Evolutionary conservation across 2,113 vertebrate species (phyloP).

Genomic region (Oncorhynchus keta): DNA sequence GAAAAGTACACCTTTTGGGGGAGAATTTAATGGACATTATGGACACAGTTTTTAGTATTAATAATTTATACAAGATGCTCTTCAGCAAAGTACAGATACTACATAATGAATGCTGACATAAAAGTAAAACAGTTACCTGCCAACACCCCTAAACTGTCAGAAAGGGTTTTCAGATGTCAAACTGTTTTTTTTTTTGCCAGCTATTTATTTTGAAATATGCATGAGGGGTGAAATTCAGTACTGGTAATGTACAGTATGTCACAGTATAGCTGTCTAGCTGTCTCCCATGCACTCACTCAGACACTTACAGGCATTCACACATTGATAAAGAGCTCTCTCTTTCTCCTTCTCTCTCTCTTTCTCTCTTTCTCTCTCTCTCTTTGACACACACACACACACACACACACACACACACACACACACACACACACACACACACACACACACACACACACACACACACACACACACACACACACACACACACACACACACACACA

Average conservation of each 20-base stretch:
- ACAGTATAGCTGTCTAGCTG: neutral
- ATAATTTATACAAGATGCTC: constrained; percentile 77
- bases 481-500: too few species aligned
- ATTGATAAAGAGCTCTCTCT: too few species aligned
- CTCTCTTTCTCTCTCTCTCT: neutral
- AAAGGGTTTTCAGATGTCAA: neutral
- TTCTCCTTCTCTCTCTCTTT: neutral
- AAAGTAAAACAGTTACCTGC: constrained; percentile 69
- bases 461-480: too few species aligned
- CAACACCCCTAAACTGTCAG: constrained; percentile 58
- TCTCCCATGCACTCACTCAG: too few species aligned
- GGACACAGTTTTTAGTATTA: constrained; percentile 78
- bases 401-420: too few species aligned
- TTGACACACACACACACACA: too few species aligned
- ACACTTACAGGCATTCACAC: neutral
- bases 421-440: too few species aligned
- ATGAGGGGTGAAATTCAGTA: neutral
- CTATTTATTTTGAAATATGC: neutral
- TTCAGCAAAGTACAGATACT: constrained; percentile 75
- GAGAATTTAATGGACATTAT: constrained; percentile 74
- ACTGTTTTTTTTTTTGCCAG: neutral
- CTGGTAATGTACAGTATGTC: neutral
- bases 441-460: too few species aligned
- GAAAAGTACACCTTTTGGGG: constrained; percentile 61
- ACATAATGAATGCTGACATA: constrained; percentile 76